phyloP scores from a whole-genome alignment of 2,888 invertebrate genomes.

The Stenchaetothrips biformis region DNA sequence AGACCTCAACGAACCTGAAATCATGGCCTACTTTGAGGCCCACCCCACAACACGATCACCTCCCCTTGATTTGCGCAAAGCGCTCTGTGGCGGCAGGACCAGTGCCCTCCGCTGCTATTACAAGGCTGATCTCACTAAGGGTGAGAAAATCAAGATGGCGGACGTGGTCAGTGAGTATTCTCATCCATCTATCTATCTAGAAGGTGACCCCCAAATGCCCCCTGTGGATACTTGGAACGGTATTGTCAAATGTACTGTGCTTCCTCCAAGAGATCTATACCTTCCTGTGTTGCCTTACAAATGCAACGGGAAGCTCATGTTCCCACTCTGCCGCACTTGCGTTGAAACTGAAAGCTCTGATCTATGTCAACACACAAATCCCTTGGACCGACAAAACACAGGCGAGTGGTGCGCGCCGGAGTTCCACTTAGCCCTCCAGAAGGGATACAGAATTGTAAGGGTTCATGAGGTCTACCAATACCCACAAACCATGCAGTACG shows the following conservation, averaged over 20 bases:
- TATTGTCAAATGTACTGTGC: slow-evolving; percentile 30
- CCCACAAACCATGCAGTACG: no score
- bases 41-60: background rate
- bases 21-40: background rate
- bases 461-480: no score
- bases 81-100: slow-evolving; percentile 40
- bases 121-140: background rate
- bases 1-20: background rate
- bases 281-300: slow-evolving; percentile 39
- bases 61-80: slow-evolving; percentile 38
- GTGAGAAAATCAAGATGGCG: slow-evolving; percentile 32
- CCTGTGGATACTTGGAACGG: slow-evolving; percentile 29
- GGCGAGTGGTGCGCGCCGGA: no score
- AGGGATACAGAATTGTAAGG: no score
- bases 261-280: slow-evolving; percentile 32
- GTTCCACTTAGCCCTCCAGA: no score
- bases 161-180: slow-evolving; percentile 32
- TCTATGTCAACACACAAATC: slow-evolving; percentile 40
- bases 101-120: background rate
- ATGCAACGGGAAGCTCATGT: slow-evolving; percentile 41
- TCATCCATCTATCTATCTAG: slow-evolving; percentile 16
- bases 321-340: slow-evolving; percentile 43
- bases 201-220: slow-evolving; percentile 30
- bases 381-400: no score
- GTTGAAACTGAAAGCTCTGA: slow-evolving; percentile 38